Percentiles rank a stretch among this genome's conserved stretches.
Evolutionary conservation across 2,113 vertebrate species (phyloP).

Genomic region (Saguinus midas): DNA sequence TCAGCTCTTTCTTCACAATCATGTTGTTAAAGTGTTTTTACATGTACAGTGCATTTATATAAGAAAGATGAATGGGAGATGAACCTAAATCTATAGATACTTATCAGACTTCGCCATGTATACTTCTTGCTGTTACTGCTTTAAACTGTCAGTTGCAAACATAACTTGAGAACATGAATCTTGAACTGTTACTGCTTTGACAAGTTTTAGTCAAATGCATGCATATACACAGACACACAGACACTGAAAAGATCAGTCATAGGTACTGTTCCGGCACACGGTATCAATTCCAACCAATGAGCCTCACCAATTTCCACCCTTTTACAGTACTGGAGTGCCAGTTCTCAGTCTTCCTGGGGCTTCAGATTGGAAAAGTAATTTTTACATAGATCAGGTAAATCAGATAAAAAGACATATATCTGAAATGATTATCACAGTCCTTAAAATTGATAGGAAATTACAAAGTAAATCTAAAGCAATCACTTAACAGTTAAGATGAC

Average conservation of each 20-base stretch:
- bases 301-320: neutral
- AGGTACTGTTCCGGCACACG: neutral
- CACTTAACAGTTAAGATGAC: slow-evolving; percentile 63
- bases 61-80: neutral
- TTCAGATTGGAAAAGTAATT: slow-evolving; percentile 64
- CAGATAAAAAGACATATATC: neutral
- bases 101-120: neutral
- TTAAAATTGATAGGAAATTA: slow-evolving; percentile 69
- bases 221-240: neutral
- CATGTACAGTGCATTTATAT: neutral
- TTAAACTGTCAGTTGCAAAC: neutral
- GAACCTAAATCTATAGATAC: neutral
- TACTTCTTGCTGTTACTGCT: neutral
- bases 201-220: slow-evolving; percentile 63
- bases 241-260: neutral
- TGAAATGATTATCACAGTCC: slow-evolving; percentile 66
- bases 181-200: slow-evolving; percentile 27
- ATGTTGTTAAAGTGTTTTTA: neutral
- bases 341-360: neutral
- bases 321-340: neutral
- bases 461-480: slow-evolving; percentile 66
- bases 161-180: neutral
- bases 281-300: neutral
- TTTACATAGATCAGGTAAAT: slow-evolving; percentile 52
- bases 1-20: neutral